phyloP scores from a whole-genome alignment of 2,797 vertebrate genomes.

The Cossypha polioptera region DNA sequence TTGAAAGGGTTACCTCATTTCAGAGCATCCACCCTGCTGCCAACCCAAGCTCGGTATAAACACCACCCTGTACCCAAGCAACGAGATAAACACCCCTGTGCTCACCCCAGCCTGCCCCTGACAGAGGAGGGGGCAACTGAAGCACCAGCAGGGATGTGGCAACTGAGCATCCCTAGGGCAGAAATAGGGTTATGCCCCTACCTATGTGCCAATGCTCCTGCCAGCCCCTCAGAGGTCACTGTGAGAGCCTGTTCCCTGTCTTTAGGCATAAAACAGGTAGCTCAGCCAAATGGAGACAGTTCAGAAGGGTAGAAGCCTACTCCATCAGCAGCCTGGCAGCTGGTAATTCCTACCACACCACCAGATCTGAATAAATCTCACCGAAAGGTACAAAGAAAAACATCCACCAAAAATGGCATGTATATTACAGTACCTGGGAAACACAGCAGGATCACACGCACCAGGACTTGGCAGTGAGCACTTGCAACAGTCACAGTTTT shows the following conservation, averaged over 20 bases:
- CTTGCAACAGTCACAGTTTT: not conserved
- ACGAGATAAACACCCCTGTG: not conserved
- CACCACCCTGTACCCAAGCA: rapidly evolving
- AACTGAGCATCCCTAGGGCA: not conserved
- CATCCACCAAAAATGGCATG: not conserved
- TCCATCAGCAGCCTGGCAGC: not conserved
- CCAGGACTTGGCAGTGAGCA: not conserved
- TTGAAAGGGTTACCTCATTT: not conserved
- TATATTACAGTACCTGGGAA: not conserved
- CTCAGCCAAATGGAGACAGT: not conserved
- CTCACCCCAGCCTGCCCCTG: not conserved
- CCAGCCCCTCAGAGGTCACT: not conserved
- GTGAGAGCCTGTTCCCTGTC: not conserved
- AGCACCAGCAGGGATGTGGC: not conserved
- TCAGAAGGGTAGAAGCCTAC: not conserved
- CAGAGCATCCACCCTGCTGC: not conserved
- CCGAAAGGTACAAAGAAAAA: not conserved
- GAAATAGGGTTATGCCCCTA: not conserved
- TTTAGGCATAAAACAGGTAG: not conserved
- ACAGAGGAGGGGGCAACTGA: not conserved
- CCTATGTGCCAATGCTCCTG: not conserved
- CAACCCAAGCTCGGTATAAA: not conserved
- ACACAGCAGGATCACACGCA: not conserved
- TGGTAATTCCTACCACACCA: not conserved
- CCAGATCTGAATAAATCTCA: not conserved